phyloP scores from a whole-genome alignment of 2,113 vertebrate species.

The Albula goreensis region DNA sequence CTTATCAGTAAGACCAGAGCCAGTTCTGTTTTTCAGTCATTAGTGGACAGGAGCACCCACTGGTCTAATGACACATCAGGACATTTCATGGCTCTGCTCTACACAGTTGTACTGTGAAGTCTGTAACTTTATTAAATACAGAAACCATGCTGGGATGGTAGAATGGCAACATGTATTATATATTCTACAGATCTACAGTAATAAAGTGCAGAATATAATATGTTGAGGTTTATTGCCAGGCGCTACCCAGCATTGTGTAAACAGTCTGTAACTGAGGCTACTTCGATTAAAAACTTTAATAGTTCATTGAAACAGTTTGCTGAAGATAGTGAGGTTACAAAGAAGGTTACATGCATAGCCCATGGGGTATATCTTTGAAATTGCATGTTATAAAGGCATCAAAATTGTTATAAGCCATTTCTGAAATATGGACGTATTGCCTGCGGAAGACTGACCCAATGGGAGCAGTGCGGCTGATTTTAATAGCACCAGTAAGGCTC shows the following conservation, averaged over 20 bases:
- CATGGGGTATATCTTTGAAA: too few relatives aligned
- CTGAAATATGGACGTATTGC: too few relatives aligned
- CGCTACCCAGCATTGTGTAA: background rate
- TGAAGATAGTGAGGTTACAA: too few relatives aligned
- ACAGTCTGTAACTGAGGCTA: background rate
- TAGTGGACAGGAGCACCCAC: background rate
- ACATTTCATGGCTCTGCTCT: background rate
- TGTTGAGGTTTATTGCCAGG: background rate
- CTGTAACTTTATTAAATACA: background rate
- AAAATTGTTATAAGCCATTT: too few relatives aligned
- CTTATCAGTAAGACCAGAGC: background rate
- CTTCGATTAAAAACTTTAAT: too few relatives aligned
- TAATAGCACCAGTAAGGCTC: too few relatives aligned
- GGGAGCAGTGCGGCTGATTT: too few relatives aligned
- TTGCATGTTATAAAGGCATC: too few relatives aligned
- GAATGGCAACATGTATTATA: background rate
- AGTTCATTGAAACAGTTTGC: too few relatives aligned
- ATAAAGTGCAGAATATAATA: background rate
- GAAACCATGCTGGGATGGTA: background rate
- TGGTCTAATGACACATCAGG: background rate
- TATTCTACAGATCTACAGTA: background rate
- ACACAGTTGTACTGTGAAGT: background rate
- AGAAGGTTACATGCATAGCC: too few relatives aligned
- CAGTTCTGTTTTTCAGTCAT: background rate
- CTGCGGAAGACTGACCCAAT: too few relatives aligned